A percentile compares a stretch with the other conserved stretches of the same genome.
These are phyloP conservation scores for Cylindroiulus punctatus DNA, from an alignment of 2,888 invertebrate genomes.

Conservation along the genomic window DNA sequence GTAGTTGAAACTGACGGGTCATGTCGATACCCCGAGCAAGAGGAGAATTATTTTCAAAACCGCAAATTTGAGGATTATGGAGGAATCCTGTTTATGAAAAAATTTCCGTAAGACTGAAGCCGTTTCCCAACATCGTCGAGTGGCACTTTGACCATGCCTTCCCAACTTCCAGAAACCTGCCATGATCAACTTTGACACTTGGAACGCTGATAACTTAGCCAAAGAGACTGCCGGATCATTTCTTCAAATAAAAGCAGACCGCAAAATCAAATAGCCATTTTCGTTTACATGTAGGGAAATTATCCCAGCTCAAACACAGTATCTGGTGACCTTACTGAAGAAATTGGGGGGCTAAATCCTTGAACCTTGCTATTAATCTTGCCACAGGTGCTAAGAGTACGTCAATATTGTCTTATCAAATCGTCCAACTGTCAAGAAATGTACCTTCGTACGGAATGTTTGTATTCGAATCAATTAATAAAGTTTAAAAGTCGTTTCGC, in stretches of 20 bases:
- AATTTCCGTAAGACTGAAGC: too few relatives aligned
- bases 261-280: neutral
- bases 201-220: too few relatives aligned
- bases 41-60: too few relatives aligned
- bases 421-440: slow-evolving; percentile 7
- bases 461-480: neutral
- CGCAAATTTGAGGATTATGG: too few relatives aligned
- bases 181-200: too few relatives aligned
- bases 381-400: neutral
- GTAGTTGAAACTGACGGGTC: too few relatives aligned
- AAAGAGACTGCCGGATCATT: neutral
- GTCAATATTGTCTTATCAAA: slow-evolving; percentile 19
- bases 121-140: too few relatives aligned
- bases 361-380: slow-evolving; percentile 11
- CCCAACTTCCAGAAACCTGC: too few relatives aligned
- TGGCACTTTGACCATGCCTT: too few relatives aligned
- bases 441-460: neutral
- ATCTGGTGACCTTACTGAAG: neutral
- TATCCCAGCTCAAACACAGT: neutral
- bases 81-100: too few relatives aligned
- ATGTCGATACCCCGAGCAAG: too few relatives aligned
- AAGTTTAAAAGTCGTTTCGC: neutral
- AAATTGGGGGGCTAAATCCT: neutral
- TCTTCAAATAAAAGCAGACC: neutral
- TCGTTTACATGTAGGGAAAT: neutral